A percentile compares a stretch with the other conserved stretches of the same genome.
Conservation (phyloP, 2,888 invertebrate species). For the Chymomyza fuscimana region DNA sequence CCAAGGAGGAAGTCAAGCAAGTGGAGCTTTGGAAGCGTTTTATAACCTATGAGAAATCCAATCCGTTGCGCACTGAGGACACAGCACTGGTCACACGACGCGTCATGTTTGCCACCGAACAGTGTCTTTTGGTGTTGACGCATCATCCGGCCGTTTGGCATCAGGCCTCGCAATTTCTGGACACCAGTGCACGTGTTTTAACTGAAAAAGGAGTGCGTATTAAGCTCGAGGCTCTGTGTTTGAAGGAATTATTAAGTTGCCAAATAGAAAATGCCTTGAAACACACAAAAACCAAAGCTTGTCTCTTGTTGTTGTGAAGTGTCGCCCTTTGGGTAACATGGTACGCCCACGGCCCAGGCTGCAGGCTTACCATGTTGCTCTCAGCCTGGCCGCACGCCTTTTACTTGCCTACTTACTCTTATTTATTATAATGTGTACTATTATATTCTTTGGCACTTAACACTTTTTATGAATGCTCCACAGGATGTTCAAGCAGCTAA, state of each 20-base stretch:
- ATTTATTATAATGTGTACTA: slow-evolving; percentile 11
- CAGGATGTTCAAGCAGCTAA: slow-evolving; percentile 96
- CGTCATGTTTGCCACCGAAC: slow-evolving; percentile 99
- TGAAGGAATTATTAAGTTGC: neutral
- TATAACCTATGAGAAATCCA: slow-evolving; percentile 97
- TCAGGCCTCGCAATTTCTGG: slow-evolving; percentile 98
- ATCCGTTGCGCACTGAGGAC: slow-evolving; percentile 97
- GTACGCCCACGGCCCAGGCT: slow-evolving; percentile 36
- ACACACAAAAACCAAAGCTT: slow-evolving; percentile 25
- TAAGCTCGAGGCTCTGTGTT: slow-evolving; percentile 3
- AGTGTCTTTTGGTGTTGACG: slow-evolving; percentile 96
- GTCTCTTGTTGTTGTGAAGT: slow-evolving; percentile 55
- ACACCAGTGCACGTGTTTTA: slow-evolving; percentile 94
- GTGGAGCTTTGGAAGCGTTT: slow-evolving; percentile 99
- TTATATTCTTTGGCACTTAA: slow-evolving; percentile 4
- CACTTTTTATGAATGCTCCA: neutral
- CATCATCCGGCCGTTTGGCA: slow-evolving; percentile 99
- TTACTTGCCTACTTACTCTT: slow-evolving; percentile 64
- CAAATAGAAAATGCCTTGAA: neutral
- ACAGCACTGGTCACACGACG: slow-evolving; percentile 94
- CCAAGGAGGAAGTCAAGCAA: slow-evolving; percentile 95
- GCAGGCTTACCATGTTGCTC: slow-evolving; percentile 77
- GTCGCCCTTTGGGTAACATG: slow-evolving; percentile 63
- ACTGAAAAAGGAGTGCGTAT: slow-evolving; percentile 94
- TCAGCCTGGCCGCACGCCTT: slow-evolving; percentile 67